These are phyloP conservation scores for Lithobius niger DNA, from an alignment of 1,140 invertebrate species.

Conservation along the genomic window DNA sequence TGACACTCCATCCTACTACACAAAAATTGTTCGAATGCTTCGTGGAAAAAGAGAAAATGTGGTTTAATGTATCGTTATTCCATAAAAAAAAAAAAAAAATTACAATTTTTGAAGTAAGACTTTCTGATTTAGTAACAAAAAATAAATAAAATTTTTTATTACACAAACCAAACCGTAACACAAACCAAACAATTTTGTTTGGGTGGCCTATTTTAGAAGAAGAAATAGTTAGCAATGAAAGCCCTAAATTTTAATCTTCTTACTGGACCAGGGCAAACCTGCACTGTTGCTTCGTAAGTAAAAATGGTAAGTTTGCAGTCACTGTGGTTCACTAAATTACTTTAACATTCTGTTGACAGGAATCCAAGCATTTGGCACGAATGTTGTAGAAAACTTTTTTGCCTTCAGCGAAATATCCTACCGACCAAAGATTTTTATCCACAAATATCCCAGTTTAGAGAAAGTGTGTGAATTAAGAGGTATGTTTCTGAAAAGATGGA, in stretches of 20 bases:
- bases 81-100: no score
- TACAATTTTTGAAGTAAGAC: no score
- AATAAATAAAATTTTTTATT: neutral
- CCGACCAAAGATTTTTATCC: neutral
- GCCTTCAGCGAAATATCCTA: neutral
- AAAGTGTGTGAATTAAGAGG: conserved; percentile 2
- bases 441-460: neutral
- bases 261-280: no score
- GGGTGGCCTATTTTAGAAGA: neutral
- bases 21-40: no score
- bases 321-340: neutral
- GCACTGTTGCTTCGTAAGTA: neutral
- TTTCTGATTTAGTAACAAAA: no score
- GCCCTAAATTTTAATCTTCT: no score
- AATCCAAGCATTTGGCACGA: neutral
- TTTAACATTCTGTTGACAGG: neutral
- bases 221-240: no score
- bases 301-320: neutral
- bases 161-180: neutral
- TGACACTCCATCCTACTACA: no score
- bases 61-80: no score
- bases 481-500: no score
- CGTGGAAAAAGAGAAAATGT: no score
- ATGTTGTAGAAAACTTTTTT: neutral
- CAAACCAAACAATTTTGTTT: neutral